Percentiles rank a stretch among this genome's conserved stretches.
Evolutionary conservation across 2,888 invertebrate genomes (phyloP).

Genomic region (Onthophagus sagittarius): DNA sequence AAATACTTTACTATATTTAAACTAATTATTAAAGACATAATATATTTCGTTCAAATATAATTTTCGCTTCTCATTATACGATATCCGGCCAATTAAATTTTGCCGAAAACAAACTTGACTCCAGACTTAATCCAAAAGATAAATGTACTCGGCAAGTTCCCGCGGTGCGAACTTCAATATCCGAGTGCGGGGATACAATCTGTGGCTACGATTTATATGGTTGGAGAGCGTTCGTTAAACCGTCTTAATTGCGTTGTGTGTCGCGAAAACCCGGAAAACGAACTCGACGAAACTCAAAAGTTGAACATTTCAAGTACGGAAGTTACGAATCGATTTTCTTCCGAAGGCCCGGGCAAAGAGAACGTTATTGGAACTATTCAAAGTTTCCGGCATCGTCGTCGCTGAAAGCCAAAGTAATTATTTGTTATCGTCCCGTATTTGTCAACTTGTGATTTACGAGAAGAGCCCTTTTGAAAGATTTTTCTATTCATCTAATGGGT

Average conservation of each 20-base stretch:
- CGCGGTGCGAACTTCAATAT: background rate
- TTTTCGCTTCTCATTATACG: background rate
- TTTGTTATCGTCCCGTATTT: background rate
- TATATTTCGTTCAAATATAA: too few species aligned
- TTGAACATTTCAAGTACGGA: background rate
- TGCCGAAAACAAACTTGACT: background rate
- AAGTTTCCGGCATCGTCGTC: background rate
- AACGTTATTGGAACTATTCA: background rate
- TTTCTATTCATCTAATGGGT: too few species aligned
- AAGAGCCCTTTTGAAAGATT: background rate
- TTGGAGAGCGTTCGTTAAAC: background rate
- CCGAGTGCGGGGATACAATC: background rate
- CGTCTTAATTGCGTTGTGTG: background rate
- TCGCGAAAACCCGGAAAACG: background rate
- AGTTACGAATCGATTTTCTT: background rate
- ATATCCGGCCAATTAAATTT: background rate
- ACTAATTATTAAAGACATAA: too few species aligned
- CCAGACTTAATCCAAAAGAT: background rate
- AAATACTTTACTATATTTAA: too few species aligned
- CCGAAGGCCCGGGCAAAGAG: too few species aligned
- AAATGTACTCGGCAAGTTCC: background rate
- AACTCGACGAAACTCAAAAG: background rate
- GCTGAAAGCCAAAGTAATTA: background rate
- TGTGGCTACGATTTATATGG: background rate
- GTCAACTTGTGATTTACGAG: background rate